A percentile compares a stretch with the other conserved stretches of the same genome.
Conservation (phyloP, 2,113 vertebrate genomes). For the Corythaeola cristata region DNA sequence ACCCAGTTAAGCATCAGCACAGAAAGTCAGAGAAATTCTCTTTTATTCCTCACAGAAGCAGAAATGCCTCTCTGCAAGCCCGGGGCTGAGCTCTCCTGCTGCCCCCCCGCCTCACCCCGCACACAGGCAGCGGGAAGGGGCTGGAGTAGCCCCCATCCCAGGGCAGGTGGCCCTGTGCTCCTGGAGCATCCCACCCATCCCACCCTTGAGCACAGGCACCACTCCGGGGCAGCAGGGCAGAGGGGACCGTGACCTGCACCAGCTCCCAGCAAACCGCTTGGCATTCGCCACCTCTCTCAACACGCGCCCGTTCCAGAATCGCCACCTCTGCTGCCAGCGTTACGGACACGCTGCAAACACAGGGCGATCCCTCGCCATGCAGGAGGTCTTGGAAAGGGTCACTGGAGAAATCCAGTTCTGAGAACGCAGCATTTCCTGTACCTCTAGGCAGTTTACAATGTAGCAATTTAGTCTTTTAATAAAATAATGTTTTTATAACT, state of each 20-base stretch:
- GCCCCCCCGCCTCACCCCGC: fast-evolving
- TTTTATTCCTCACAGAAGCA: background rate
- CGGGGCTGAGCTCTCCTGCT: fast-evolving
- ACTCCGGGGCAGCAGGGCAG: fast-evolving
- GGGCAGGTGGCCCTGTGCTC: too few species aligned
- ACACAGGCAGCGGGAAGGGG: fast-evolving
- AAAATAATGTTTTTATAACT: background rate
- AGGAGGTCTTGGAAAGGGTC: background rate
- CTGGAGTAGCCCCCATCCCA: background rate
- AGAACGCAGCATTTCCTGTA: fast-evolving
- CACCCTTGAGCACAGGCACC: too few species aligned
- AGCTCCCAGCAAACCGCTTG: background rate
- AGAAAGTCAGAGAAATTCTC: background rate
- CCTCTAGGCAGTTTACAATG: fast-evolving
- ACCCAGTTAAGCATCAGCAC: background rate
- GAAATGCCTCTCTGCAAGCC: fast-evolving
- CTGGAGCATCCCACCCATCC: too few species aligned
- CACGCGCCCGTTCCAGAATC: fast-evolving
- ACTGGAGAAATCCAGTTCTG: background rate
- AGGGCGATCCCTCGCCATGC: fast-evolving
- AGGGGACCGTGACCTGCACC: background rate
- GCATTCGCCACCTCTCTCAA: background rate
- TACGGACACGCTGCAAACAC: fast-evolving
- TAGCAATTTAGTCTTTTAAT: background rate
- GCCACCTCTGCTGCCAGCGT: fast-evolving